phyloP scores from a whole-genome alignment of 2,797 vertebrate genomes.

The Balearica regulorum region DNA sequence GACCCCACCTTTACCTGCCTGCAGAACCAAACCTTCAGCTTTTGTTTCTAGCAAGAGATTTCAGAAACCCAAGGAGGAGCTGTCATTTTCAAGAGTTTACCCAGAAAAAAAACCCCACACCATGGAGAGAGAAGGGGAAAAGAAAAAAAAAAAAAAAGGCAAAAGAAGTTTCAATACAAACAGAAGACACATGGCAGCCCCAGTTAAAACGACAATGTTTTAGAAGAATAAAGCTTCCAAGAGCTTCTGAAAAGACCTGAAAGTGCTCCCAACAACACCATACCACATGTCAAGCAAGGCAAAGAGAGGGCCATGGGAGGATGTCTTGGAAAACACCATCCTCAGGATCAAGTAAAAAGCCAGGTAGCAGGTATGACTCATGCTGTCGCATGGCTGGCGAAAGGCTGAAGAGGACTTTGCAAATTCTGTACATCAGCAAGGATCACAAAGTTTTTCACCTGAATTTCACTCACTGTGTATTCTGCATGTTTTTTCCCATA shows the following conservation, averaged over 20 bases:
- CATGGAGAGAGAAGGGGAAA: too few species aligned
- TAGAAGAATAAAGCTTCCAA: not conserved
- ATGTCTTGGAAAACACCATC: not conserved
- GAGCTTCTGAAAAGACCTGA: not conserved
- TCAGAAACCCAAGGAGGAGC: not conserved
- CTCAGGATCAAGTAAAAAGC: not conserved
- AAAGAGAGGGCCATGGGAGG: not conserved
- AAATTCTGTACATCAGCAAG: not conserved
- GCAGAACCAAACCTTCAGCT: not conserved
- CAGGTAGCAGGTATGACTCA: not conserved
- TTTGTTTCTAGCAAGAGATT: not conserved
- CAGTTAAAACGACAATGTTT: not conserved
- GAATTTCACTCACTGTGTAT: conserved; percentile 91
- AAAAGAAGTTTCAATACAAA: not conserved
- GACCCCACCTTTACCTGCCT: not conserved
- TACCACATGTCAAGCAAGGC: not conserved
- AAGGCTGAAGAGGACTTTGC: not conserved
- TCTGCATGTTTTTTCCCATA: conserved; percentile 99
- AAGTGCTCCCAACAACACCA: not conserved
- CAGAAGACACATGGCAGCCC: not conserved
- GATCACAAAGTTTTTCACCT: not conserved
- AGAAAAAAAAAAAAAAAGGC: accelerated
- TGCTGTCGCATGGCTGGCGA: not conserved
- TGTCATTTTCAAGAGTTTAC: not conserved
- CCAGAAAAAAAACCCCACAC: not conserved